phyloP scores from a whole-genome alignment of 2,888 invertebrate species.

The Drosophila mayaguana region DNA sequence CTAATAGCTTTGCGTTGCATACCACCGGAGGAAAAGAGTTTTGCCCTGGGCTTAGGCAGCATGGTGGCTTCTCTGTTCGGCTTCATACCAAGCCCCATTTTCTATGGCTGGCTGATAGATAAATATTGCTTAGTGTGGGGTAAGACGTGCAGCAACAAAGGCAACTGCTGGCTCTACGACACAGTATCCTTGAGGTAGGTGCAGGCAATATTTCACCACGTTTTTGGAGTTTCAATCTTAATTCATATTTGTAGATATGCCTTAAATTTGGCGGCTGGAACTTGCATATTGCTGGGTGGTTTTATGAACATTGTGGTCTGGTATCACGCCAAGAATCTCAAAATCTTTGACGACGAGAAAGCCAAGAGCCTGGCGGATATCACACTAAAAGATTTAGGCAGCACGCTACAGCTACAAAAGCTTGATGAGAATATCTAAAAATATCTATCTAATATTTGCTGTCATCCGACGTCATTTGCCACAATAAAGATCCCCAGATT shows the following conservation, averaged over 20 bases:
- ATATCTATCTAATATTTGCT: neutral
- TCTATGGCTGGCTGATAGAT: constrained; percentile 89
- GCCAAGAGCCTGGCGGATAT: constrained; percentile 20
- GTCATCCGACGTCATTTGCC: neutral
- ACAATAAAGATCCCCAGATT: constrained; percentile 25
- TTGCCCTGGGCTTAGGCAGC: constrained; percentile 89
- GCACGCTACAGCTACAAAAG: constrained; percentile 31
- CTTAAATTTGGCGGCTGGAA: constrained; percentile 88
- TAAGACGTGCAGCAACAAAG: constrained; percentile 88
- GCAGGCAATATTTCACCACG: neutral
- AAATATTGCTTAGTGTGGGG: constrained; percentile 90
- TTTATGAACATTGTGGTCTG: constrained; percentile 88
- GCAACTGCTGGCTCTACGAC: constrained; percentile 91
- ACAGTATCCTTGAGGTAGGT: constrained; percentile 86
- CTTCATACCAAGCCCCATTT: constrained; percentile 90
- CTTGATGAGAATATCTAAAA: constrained; percentile 13
- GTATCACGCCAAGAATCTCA: constrained; percentile 88
- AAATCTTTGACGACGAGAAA: constrained; percentile 88
- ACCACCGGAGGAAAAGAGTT: constrained; percentile 89
- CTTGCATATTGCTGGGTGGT: constrained; percentile 87
- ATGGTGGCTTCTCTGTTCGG: constrained; percentile 88
- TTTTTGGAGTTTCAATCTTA: neutral
- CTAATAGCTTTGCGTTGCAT: constrained; percentile 88
- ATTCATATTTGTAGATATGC: constrained; percentile 82
- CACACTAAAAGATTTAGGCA: constrained; percentile 29